Conservation (phyloP, 2,797 vertebrate species). For the Cuniculus paca region DNA sequence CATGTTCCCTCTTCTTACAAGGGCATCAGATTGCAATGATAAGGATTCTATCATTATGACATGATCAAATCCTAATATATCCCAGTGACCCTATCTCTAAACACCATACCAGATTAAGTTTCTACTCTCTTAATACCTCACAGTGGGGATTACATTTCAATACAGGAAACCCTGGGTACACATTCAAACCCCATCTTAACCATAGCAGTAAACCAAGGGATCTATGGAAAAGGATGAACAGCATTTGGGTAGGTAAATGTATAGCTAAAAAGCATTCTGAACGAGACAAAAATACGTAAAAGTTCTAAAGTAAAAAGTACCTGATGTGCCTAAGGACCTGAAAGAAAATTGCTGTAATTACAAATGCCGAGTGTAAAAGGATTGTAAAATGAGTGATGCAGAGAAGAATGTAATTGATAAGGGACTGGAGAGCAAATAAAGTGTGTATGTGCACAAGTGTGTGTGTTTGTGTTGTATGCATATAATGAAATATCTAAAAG, state of each 20-base stretch:
- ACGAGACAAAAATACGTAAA: neutral
- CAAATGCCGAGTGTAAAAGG: neutral
- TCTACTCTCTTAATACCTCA: neutral
- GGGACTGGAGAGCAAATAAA: neutral
- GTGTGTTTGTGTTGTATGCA: neutral
- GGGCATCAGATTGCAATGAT: neutral
- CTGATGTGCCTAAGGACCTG: neutral
- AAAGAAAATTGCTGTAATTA: neutral
- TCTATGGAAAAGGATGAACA: neutral
- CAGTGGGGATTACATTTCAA: neutral
- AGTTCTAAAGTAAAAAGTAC: neutral
- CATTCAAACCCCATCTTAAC: neutral
- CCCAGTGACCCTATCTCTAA: neutral
- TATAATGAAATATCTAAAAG: neutral
- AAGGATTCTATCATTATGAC: neutral
- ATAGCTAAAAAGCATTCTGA: neutral
- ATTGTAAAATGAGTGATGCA: neutral
- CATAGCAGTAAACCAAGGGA: neutral
- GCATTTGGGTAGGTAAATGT: neutral
- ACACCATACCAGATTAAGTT: neutral
- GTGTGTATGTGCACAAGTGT: neutral
- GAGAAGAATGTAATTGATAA: neutral
- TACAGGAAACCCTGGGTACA: neutral
- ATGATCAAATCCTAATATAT: neutral
- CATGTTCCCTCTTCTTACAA: neutral